Percentiles rank a stretch among this genome's conserved stretches.
These are phyloP conservation scores for Emys orbicularis DNA, from an alignment of 2,797 vertebrate genomes.

Conservation along the genomic window DNA sequence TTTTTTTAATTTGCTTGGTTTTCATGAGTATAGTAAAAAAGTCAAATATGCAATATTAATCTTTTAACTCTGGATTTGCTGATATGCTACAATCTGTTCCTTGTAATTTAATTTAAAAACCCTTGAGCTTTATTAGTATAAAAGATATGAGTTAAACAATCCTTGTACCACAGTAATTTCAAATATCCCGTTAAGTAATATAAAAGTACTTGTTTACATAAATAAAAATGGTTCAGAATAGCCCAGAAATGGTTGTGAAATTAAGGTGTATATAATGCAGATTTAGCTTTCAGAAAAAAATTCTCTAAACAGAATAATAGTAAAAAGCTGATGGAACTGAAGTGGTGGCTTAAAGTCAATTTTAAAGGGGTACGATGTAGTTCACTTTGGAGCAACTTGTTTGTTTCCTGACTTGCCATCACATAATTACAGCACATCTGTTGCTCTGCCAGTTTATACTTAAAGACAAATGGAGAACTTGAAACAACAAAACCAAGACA, in stretches of 20 bases:
- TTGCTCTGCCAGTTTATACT: neutral
- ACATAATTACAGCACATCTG: neutral
- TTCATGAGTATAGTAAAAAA: neutral
- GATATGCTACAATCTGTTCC: neutral
- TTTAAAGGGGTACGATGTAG: neutral
- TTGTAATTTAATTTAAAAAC: neutral
- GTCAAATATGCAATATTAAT: no score
- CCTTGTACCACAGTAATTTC: neutral
- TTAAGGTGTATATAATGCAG: neutral
- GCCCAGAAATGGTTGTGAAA: neutral
- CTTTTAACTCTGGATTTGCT: neutral
- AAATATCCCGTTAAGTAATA: neutral
- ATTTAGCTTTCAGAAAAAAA: neutral
- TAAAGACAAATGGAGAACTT: neutral
- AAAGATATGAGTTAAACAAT: neutral
- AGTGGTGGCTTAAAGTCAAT: neutral
- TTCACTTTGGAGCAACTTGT: neutral
- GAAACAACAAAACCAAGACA: neutral
- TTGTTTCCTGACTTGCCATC: neutral
- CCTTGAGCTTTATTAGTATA: neutral
- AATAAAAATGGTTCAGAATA: neutral
- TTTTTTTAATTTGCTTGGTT: neutral
- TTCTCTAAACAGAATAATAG: neutral
- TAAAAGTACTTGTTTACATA: neutral
- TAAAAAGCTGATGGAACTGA: neutral